Evolutionary conservation across 2,888 invertebrate genomes (phyloP).

Genomic region (Brenthis ino): DNA sequence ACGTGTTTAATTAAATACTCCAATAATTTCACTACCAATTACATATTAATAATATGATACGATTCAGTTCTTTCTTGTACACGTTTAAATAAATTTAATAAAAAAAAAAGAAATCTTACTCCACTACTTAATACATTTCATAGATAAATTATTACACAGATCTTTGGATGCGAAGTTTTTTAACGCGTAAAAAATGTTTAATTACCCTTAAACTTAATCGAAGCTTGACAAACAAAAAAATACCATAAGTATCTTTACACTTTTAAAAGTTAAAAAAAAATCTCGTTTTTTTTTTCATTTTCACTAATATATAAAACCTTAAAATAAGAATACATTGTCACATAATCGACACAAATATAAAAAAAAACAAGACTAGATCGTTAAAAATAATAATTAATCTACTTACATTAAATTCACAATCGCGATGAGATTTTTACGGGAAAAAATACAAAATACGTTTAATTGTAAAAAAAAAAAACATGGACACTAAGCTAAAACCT

Average conservation of each 20-base stretch:
- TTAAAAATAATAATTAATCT: slow-evolving; percentile 58
- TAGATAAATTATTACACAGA: slow-evolving; percentile 41
- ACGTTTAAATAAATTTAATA: slow-evolving; percentile 39
- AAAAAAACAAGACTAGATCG: slow-evolving; percentile 69
- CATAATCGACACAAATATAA: slow-evolving; percentile 19
- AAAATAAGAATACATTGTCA: slow-evolving; percentile 21
- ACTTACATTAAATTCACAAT: slow-evolving; percentile 37
- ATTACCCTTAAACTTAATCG: slow-evolving; percentile 35
- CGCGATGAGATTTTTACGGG: slow-evolving; percentile 44
- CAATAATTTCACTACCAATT: slow-evolving; percentile 30
- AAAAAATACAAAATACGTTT: slow-evolving; percentile 31
- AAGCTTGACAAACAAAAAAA: slow-evolving; percentile 16
- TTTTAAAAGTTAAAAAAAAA: slow-evolving; percentile 38
- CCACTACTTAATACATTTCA: slow-evolving; percentile 42
- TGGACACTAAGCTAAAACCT: slow-evolving; percentile 1
- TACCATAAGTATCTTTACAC: slow-evolving; percentile 16
- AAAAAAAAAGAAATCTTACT: slow-evolving; percentile 40
- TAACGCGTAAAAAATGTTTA: slow-evolving; percentile 29
- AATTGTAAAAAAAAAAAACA: slow-evolving; percentile 16
- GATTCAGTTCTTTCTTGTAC: slow-evolving; percentile 45
- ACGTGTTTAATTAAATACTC: slow-evolving; percentile 28
- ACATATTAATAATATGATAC: slow-evolving; percentile 30
- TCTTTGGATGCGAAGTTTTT: slow-evolving; percentile 47
- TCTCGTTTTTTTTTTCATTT: slow-evolving; percentile 40
- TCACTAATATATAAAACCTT: slow-evolving; percentile 37